phyloP scores from a whole-genome alignment of 2,113 vertebrate genomes.

The Labeo rohita region DNA sequence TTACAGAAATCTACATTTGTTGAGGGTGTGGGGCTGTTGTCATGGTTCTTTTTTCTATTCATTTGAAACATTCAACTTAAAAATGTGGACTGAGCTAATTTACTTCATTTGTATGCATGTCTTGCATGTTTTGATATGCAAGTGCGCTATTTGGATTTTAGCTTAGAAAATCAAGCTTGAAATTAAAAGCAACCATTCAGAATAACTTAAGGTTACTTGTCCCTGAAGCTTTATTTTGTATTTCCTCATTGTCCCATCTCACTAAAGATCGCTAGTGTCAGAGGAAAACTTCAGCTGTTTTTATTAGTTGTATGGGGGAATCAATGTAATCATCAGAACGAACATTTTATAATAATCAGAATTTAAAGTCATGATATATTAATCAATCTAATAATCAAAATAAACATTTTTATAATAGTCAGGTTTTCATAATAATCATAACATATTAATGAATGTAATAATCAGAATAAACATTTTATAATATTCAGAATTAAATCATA shows the following conservation, averaged over 20 bases:
- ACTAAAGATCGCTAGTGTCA: not conserved
- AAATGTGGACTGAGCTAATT: not conserved
- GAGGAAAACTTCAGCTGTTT: not conserved
- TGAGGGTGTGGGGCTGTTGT: not conserved
- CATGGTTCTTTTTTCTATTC: not conserved
- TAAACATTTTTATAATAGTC: no score
- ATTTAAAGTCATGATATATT: not conserved
- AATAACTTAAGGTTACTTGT: not conserved
- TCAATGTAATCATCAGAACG: not conserved
- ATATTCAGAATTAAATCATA: no score
- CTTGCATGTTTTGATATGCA: not conserved
- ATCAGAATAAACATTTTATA: no score
- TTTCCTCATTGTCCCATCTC: not conserved
- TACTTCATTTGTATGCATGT: conserved; percentile 25
- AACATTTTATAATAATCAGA: not conserved
- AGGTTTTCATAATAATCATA: no score
- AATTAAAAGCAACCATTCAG: conserved; percentile 22
- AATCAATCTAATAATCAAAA: not conserved
- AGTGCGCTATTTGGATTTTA: not conserved
- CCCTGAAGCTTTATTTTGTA: not conserved
- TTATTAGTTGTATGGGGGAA: not conserved
- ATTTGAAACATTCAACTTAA: not conserved
- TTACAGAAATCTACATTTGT: not conserved
- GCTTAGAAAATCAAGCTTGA: conserved; percentile 29
- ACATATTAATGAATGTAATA: not conserved